A percentile compares a stretch with the other conserved stretches of the same genome.
Evolutionary conservation across 1,140 invertebrate genomes (phyloP).

Genomic region (Phymastichus coffea): DNA sequence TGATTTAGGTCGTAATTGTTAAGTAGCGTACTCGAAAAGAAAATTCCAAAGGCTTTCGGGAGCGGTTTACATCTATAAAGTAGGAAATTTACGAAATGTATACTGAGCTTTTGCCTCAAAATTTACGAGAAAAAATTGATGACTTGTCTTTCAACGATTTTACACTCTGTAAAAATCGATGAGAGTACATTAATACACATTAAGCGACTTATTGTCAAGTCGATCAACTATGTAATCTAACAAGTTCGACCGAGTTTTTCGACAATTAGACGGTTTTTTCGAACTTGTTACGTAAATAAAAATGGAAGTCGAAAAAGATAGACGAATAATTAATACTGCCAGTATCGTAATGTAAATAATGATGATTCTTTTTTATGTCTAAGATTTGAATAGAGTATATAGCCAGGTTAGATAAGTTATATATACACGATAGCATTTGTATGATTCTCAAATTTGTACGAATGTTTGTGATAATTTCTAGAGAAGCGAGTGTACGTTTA

Average conservation of each 20-base stretch:
- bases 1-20: constrained; percentile 23
- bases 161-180: constrained; percentile 18
- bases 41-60: constrained; percentile 22
- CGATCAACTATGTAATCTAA: constrained; percentile 9
- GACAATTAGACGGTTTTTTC: constrained; percentile 4
- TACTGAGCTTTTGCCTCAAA: constrained; percentile 8
- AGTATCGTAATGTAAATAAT: constrained; percentile 51
- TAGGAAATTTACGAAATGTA: constrained; percentile 11
- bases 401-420: constrained; percentile 19
- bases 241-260: neutral
- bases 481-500: constrained; percentile 15
- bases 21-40: constrained; percentile 15
- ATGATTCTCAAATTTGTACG: constrained; percentile 24
- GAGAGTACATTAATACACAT: neutral
- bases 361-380: constrained; percentile 19
- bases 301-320: constrained; percentile 3
- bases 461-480: constrained; percentile 27
- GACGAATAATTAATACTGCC: constrained; percentile 41
- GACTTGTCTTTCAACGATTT: constrained; percentile 7
- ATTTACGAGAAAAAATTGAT: neutral
- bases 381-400: constrained; percentile 17
- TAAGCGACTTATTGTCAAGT: constrained; percentile 1
- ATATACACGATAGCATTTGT: constrained; percentile 15
- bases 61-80: constrained; percentile 15
- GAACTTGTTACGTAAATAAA: neutral